Evolutionary conservation across 2,888 invertebrate genomes (phyloP), one percentile per base, ranked within the genome.

Genomic region (Branchipolynoe longqiensis): DNA sequence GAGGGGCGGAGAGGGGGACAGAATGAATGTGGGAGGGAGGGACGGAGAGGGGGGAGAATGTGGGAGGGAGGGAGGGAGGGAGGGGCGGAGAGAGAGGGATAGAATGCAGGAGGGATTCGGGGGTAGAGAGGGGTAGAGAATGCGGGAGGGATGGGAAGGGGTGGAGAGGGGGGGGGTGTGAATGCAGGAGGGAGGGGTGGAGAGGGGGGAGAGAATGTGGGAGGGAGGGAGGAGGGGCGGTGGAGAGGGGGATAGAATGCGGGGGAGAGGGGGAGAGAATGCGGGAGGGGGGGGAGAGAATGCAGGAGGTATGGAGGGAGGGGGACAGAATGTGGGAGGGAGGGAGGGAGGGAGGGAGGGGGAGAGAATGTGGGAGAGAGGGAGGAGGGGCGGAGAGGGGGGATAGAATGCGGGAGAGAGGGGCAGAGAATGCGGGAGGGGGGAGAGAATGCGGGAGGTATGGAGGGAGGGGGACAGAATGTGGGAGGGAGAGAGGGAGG

Each of bases 71-170:
- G 22, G 59, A 25, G n/a, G 6, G 8, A 25, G n/a, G 25, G 59
- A 25, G 6, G 59, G 28, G 62, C 8, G 48, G 48, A 48, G 48
- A 18, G 48, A 8, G 48, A 18, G 48, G 8, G 8, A 48, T 48
- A 12, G 8, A 18, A 48, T 48, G 48, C 8, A 48, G 48, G 48
- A 18, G 18, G 48, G 48, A 48, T 48, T 48, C 48, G 48, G 48
- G 48, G 48, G 8, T 48, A 18, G 18, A 18, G 48, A 48, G 18
- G 25, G 62, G 28, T 62, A 25, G 25, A 62, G 14, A 25, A 4
- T 62, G 62, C 12, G 25, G 62, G 62, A 62, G 62, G 62, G 62
- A 4, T 56, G 56, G 62, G 62, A 14, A 62, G 62, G 62, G 25
- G 25, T 18, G 62, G 31, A 28, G 62, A n/a, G 62, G 62, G 28